These are phyloP conservation scores for Nipponacmea schrenckii DNA, from an alignment of 2,888 invertebrate species.

Conservation along the genomic window DNA sequence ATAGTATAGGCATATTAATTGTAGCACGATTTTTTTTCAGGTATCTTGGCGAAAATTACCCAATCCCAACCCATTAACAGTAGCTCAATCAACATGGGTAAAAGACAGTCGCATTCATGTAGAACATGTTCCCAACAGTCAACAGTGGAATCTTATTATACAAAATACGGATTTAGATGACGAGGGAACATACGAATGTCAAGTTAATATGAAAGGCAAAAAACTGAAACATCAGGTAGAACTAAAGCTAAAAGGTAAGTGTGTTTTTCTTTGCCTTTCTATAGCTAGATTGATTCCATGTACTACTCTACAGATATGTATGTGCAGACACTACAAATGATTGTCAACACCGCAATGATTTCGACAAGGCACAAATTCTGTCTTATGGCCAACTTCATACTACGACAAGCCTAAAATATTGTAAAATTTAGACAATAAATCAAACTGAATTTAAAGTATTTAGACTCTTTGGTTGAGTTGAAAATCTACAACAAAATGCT, in stretches of 20 bases:
- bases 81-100: conserved; percentile 43
- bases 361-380: too few species aligned
- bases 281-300: too few species aligned
- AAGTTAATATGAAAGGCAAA: conserved; percentile 41
- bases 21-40: conserved; percentile 7
- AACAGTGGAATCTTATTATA: conserved; percentile 50
- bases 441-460: too few species aligned
- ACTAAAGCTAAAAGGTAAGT: conserved; percentile 40
- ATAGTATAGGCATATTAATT: too few species aligned
- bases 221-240: conserved; percentile 36
- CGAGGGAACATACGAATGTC: conserved; percentile 47
- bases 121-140: conserved; percentile 40
- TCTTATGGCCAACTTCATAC: too few species aligned
- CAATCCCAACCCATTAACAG: conserved; percentile 40
- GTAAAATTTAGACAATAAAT: too few species aligned
- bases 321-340: too few species aligned
- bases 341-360: too few species aligned
- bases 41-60: conserved; percentile 36
- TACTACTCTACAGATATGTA: too few species aligned
- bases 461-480: too few species aligned
- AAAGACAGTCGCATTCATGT: conserved; percentile 39
- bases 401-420: too few species aligned
- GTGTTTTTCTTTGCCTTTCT: not conserved
- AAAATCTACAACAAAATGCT: too few species aligned
- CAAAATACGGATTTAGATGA: conserved; percentile 40